Base-by-base conservation (phyloP, 2,888 invertebrate genomes). In the Busseola fusca region DNA sequence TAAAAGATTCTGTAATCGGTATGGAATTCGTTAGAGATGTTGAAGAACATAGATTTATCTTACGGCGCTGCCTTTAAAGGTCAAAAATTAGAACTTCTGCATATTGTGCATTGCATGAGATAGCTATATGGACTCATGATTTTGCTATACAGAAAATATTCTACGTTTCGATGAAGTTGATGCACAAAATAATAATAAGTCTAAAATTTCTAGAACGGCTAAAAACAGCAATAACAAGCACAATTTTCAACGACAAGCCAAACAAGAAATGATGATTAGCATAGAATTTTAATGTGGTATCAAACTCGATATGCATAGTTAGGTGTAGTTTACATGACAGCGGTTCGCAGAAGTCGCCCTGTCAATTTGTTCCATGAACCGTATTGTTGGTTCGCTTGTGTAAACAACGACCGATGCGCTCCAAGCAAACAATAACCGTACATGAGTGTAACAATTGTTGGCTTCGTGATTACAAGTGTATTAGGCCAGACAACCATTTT, bases 361-460 rank as follows among this genome's bases (percentile, higher is more conserved):
- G 81, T 85, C 82, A 86, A 82, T 81, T 80, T 83, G 81, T 85
- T 86, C 85, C 77, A 66, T 81, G 86, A 84, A 87, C 79, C 71
- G 81, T 80, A 83, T 85, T 87, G 87, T 87, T 84, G 81, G 73
- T 64, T 63, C 71, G 79, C 78, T 86, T 83, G 81, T 84, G 87
- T 87, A 85, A 86, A 89, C 87, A 85, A 74, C 66, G 72, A 62
- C 70, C 72, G 80, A 78, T 83, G 83, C 76, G 59, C 78, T 82
- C 71, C 69, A 81, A 82, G 71, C 82, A 84, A 84, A 84, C 77
- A 85, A 82, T 86, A 82, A 77, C 80, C 69, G 74, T 80, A 81
- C 62, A 63, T 56, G 81, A 80, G 72, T 77, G 71, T 74, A 83
- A 82, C 85, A 84, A 79, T 84, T 71, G 73, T 59, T 72, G 60